These are phyloP conservation scores for Pseudochromis fuscus DNA, from an alignment of 2,797 vertebrate species.

Conservation along the genomic window DNA sequence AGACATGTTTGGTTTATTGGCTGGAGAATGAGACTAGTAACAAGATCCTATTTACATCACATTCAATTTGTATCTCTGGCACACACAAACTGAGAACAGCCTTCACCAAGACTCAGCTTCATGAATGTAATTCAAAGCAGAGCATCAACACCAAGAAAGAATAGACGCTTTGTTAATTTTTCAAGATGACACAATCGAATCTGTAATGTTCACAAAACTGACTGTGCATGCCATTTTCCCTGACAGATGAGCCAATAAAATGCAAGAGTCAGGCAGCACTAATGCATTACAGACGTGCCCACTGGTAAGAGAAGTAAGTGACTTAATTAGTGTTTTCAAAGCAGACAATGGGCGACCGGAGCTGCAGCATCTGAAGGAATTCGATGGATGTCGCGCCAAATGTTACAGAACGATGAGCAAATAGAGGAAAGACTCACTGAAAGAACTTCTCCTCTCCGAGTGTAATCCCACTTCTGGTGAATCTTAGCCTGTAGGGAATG, in stretches of 20 bases:
- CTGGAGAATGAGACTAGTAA: constrained; percentile 29
- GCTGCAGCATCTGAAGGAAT: constrained; percentile 33
- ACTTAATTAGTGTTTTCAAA: constrained; percentile 59
- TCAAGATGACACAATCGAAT: constrained; percentile 68
- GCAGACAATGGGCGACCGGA: constrained; percentile 42
- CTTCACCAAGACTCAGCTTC: constrained; percentile 58
- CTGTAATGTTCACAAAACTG: constrained; percentile 65
- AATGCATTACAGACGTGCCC: constrained; percentile 63
- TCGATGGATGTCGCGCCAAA: constrained; percentile 18
- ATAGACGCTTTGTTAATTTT: constrained; percentile 57
- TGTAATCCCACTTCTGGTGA: constrained; percentile 82
- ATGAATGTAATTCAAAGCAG: constrained; percentile 72
- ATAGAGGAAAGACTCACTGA: constrained; percentile 82
- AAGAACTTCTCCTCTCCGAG: constrained; percentile 87
- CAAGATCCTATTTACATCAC: constrained; percentile 41
- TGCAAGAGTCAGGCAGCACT: constrained; percentile 29
- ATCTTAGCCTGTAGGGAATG: constrained; percentile 89
- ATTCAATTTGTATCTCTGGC: constrained; percentile 37
- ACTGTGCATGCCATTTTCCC: constrained; percentile 54
- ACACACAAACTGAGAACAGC: constrained; percentile 37
- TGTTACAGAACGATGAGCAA: constrained; percentile 25
- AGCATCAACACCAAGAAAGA: constrained; percentile 42
- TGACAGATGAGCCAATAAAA: constrained; percentile 70
- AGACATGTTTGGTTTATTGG: constrained; percentile 50
- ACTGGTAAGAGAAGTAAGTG: constrained; percentile 37